phyloP scores from a whole-genome alignment of 2,113 vertebrate genomes.

The Hucho hucho region DNA sequence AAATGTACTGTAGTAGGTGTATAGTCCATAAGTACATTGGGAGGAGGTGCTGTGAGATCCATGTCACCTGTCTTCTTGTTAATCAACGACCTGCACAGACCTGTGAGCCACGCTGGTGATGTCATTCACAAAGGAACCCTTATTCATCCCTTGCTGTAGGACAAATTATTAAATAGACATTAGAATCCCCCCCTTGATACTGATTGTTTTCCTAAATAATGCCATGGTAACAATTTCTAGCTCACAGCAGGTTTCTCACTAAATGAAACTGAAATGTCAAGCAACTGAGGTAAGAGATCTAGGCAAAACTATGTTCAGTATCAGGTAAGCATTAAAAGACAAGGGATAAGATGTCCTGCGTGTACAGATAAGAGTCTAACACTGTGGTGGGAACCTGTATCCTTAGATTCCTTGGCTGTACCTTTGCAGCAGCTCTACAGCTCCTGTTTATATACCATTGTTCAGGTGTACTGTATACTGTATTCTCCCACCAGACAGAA shows the following conservation, averaged over 20 bases:
- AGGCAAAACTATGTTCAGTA: not conserved
- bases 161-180: slow-evolving; percentile 28
- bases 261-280: not conserved
- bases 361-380: not conserved
- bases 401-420: slow-evolving; percentile 32
- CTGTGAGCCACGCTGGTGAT: slow-evolving; percentile 57
- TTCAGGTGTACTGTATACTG: not conserved
- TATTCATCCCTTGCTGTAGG: slow-evolving; percentile 86
- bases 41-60: not conserved
- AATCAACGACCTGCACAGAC: slow-evolving; percentile 54
- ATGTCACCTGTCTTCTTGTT: slow-evolving; percentile 28
- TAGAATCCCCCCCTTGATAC: slow-evolving; percentile 66
- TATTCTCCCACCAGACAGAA: slow-evolving; percentile 1
- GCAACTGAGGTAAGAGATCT: not conserved
- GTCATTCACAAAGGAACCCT: slow-evolving; percentile 76
- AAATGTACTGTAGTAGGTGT: not conserved
- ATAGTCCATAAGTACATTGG: slow-evolving; percentile 25
- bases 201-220: slow-evolving; percentile 22
- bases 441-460: too few species aligned
- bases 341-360: not conserved
- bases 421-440: not conserved
- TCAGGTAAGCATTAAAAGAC: not conserved
- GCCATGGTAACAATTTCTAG: slow-evolving; percentile 19
- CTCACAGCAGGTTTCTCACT: not conserved
- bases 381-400: slow-evolving; percentile 29